A percentile compares a stretch with the other conserved stretches of the same genome.
phyloP scores from a whole-genome alignment of 2,797 vertebrate genomes.

The Bucorvus abyssinicus region DNA sequence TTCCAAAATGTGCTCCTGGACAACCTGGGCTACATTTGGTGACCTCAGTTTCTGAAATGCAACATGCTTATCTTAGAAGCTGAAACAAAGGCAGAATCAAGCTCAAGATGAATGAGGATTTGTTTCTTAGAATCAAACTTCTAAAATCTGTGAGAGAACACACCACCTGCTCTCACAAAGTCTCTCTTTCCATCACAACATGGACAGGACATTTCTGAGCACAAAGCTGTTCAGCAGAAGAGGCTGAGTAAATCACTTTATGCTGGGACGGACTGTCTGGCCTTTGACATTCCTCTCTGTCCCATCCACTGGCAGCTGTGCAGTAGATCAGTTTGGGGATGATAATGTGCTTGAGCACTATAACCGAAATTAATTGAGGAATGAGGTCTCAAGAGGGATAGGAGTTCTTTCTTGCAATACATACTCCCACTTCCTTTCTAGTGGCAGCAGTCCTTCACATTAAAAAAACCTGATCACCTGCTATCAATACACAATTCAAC shows the following conservation, averaged over 20 bases:
- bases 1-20: slow-evolving; percentile 74
- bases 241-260: neutral
- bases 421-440: neutral
- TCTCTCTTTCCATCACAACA: neutral
- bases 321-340: neutral
- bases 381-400: neutral
- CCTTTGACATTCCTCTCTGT: neutral
- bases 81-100: neutral
- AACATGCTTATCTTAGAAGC: neutral
- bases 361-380: neutral
- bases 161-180: neutral
- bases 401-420: neutral
- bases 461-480: neutral
- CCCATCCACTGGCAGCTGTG: neutral
- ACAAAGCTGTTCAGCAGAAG: neutral
- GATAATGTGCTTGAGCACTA: neutral
- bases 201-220: neutral
- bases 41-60: slow-evolving; percentile 75
- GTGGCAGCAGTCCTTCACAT: neutral
- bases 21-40: slow-evolving; percentile 58
- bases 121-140: neutral
- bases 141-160: neutral
- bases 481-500: neutral
- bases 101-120: neutral
- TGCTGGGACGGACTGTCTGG: neutral